Evolutionary conservation across 1,140 invertebrate genomes (phyloP), one percentile per base, ranked within the genome.

Genomic region (Whitmania pigra): DNA sequence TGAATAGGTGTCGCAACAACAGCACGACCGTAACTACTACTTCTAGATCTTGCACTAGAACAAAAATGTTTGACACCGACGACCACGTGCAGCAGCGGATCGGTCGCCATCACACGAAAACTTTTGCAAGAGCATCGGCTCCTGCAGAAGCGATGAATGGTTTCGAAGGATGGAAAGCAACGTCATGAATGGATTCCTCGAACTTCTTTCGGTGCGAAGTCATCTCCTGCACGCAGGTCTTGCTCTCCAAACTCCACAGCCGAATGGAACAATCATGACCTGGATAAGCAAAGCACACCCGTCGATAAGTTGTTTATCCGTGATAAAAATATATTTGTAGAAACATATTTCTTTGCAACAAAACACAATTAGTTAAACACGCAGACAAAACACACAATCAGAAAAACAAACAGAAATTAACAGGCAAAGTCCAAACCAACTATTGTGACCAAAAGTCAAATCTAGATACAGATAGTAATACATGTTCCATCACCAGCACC

Each of bases 171-270:
- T 99, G 96, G 87, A 99, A 99, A 79, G 95, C 94, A 74, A 99
- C 96, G 83, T 97, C 93, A 80, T 97, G 88, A 84, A 99, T 98
- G 79, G 93, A 93, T 85, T 98, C 95, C 83, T 99, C 95, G 85
- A 97, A 97, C 85, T 99, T 99, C 84, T 98, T 99, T 75, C 95
- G 88, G 85, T 99, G 97, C 75, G 94, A 94, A 57, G 96, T 97
- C 79, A 99, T 99, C 84, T 99, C 96, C 85, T 99, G 94, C 76
- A 98, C 92, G 86, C 95, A 97, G 71, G 93, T 95, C 83, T 94
- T 94, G 84, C 91, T 96, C 84, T 99, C 95, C 83, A 98, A 88
- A 86, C 97, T 94, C 96, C 96, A 99, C 78, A 99, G 87, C 82
- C 96, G 88, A 84, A 99, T 93, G 82, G 94, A 97, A 86, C 94